phyloP scores from a whole-genome alignment of 2,888 invertebrate species.

The Pseudanteris insignis region DNA sequence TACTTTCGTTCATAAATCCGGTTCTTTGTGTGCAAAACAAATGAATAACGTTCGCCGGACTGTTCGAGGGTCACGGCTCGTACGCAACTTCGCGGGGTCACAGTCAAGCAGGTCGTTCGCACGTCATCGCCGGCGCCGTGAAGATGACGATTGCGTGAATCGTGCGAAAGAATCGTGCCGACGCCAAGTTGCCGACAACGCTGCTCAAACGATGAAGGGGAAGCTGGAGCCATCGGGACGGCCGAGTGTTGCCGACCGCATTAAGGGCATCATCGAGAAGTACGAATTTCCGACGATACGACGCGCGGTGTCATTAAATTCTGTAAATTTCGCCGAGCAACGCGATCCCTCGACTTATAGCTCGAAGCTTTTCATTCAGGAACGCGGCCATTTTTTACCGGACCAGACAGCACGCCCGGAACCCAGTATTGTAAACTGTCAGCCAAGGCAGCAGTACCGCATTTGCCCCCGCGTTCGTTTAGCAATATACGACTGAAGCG shows the following conservation, averaged over 20 bases:
- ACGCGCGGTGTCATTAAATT: slow-evolving; percentile 21
- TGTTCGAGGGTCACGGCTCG: too few relatives aligned
- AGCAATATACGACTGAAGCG: slow-evolving; percentile 17
- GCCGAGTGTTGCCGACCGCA: slow-evolving; percentile 52
- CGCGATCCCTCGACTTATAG: slow-evolving; percentile 18
- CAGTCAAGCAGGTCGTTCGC: background rate
- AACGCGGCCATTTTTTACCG: slow-evolving; percentile 3
- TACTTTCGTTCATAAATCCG: too few relatives aligned
- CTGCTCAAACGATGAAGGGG: slow-evolving; percentile 34
- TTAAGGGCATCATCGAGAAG: slow-evolving; percentile 55
- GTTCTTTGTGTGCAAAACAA: too few relatives aligned
- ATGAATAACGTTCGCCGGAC: too few relatives aligned
- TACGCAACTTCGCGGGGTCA: background rate
- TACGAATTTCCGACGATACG: slow-evolving; percentile 47
- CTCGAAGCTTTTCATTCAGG: slow-evolving; percentile 3
- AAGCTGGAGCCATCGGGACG: slow-evolving; percentile 35
- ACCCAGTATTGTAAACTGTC: slow-evolving; percentile 14
- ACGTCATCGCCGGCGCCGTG: background rate
- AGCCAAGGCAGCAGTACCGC: slow-evolving; percentile 8
- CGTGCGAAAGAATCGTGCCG: too few relatives aligned
- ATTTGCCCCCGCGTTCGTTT: slow-evolving; percentile 23
- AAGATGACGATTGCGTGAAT: too few relatives aligned
- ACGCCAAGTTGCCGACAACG: slow-evolving; percentile 9
- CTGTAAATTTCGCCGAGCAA: slow-evolving; percentile 9
- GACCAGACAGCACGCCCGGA: slow-evolving; percentile 4